A percentile compares a stretch with the other conserved stretches of the same genome.
Evolutionary conservation across 2,797 vertebrate genomes (phyloP).

Genomic region (Eulemur coronatus): DNA sequence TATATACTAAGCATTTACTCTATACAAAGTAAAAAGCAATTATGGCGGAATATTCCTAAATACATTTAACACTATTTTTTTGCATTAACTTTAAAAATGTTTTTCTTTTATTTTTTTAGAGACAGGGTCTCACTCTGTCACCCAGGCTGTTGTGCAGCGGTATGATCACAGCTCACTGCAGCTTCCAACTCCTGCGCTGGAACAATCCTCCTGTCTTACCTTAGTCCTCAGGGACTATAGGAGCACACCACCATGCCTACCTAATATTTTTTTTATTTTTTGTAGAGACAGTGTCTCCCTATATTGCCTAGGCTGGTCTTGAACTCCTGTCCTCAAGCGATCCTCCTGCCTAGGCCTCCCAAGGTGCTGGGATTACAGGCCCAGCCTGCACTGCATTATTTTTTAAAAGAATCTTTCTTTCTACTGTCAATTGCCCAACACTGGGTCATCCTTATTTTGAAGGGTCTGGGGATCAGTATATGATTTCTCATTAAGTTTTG

Average conservation of each 20-base stretch:
- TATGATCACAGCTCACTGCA: neutral
- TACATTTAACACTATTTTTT: conserved; percentile 5
- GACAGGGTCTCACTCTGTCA: neutral
- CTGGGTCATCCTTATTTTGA: conserved; percentile 23
- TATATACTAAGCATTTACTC: conserved; percentile 12
- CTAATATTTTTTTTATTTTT: neutral
- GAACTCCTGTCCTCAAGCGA: neutral
- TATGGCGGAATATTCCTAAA: conserved; percentile 25
- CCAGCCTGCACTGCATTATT: neutral
- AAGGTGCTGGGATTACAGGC: neutral
- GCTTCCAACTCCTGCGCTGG: neutral
- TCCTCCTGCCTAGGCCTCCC: neutral
- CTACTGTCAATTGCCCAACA: neutral
- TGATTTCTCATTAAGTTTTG: neutral
- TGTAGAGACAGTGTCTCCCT: neutral
- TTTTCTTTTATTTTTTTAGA: neutral
- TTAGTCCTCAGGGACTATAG: neutral
- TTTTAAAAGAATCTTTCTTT: conserved; percentile 10
- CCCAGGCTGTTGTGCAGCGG: neutral
- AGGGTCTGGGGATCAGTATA: neutral
- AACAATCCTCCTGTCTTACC: neutral
- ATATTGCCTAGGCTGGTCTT: neutral
- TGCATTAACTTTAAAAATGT: neutral
- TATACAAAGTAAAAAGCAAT: conserved; percentile 1
- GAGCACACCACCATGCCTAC: neutral